phyloP scores from a whole-genome alignment of 2,113 vertebrate species.

The Mandrillus leucophaeus region DNA sequence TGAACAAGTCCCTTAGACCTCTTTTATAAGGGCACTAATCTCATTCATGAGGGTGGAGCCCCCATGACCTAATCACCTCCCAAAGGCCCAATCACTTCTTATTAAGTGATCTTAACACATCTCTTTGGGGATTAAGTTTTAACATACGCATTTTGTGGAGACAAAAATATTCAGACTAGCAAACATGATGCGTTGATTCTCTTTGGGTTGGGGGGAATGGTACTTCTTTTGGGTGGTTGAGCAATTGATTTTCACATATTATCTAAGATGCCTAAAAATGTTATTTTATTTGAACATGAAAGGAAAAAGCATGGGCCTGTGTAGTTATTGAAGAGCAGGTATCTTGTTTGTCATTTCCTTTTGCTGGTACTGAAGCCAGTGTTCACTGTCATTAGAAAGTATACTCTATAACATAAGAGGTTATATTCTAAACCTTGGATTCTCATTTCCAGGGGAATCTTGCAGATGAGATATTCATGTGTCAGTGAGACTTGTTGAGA shows the following conservation, averaged over 20 bases:
- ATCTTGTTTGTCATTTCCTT: not conserved
- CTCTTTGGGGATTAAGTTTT: not conserved
- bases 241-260: not conserved
- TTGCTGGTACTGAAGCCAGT: not conserved
- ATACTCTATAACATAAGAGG: not conserved
- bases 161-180: not conserved
- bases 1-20: not conserved
- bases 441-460: not conserved
- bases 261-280: not conserved
- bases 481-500: not conserved
- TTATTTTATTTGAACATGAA: not conserved
- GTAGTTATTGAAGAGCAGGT: not conserved
- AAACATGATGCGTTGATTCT: not conserved
- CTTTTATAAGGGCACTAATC: not conserved
- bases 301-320: not conserved
- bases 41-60: not conserved
- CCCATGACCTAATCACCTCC: not conserved
- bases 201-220: not conserved
- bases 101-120: too few species aligned
- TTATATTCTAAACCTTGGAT: not conserved
- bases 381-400: not conserved
- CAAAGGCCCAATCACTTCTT: too few species aligned
- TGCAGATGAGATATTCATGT: not conserved
- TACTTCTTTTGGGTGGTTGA: not conserved
- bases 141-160: not conserved